Evolutionary conservation across 2,113 vertebrate genomes (phyloP).

Genomic region (Coryphaenoides rupestris): DNA sequence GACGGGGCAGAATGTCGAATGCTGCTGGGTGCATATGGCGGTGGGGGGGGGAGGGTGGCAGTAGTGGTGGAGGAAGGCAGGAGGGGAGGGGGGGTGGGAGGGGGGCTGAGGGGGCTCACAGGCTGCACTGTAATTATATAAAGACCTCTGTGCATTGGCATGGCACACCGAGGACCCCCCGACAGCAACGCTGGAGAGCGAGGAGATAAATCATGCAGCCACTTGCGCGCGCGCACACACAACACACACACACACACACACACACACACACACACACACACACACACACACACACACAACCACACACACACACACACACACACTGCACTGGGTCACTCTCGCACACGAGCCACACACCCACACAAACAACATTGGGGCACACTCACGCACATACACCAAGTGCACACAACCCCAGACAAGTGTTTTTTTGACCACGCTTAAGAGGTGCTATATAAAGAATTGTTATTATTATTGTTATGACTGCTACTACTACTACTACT

Average conservation of each 20-base stretch:
- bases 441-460: too few relatives aligned
- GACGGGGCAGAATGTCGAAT: constrained; percentile 58
- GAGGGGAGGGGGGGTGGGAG: too few relatives aligned
- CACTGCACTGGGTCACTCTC: constrained; percentile 14
- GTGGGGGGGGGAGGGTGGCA: too few relatives aligned
- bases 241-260: constrained; percentile 19
- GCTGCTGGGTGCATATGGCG: constrained; percentile 63
- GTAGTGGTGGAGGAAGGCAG: neutral
- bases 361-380: too few relatives aligned
- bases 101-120: constrained; percentile 18
- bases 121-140: constrained; percentile 68
- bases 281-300: too few relatives aligned
- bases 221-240: constrained; percentile 7
- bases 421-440: too few relatives aligned
- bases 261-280: too few relatives aligned
- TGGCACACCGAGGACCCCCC: constrained; percentile 44
- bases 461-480: neutral
- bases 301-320: constrained; percentile 18
- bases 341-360: too few relatives aligned
- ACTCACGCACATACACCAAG: too few relatives aligned
- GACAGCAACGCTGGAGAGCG: constrained; percentile 47
- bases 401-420: too few relatives aligned
- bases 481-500: too few relatives aligned
- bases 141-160: constrained; percentile 67
- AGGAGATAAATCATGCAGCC: constrained; percentile 52